Percentiles rank a stretch among this genome's conserved stretches.
phyloP scores from a whole-genome alignment of 2,888 invertebrate genomes.

The Drosophila greeni region DNA sequence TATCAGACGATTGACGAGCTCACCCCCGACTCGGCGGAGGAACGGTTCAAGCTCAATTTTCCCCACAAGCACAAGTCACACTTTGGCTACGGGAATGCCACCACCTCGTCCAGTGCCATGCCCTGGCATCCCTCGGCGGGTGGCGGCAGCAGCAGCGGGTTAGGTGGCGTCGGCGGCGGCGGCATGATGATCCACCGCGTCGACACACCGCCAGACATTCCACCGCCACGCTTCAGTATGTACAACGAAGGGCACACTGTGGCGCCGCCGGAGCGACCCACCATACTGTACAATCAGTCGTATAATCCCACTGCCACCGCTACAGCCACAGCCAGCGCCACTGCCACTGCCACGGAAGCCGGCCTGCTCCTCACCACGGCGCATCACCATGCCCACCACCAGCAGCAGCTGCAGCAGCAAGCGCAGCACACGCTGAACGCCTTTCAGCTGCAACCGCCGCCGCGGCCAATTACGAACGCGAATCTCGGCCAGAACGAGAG shows the following conservation, averaged over 20 bases:
- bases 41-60: slow-evolving; percentile 59
- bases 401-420: slow-evolving; percentile 50
- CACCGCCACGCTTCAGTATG: slow-evolving; percentile 70
- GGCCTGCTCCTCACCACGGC: slow-evolving; percentile 38
- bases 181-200: slow-evolving; percentile 47
- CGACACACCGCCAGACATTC: slow-evolving; percentile 69
- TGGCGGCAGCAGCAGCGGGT: slow-evolving; percentile 5
- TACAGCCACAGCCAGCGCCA: slow-evolving; percentile 45
- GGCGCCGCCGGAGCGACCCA: slow-evolving; percentile 66
- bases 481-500: slow-evolving; percentile 45
- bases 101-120: slow-evolving; percentile 57
- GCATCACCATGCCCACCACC: slow-evolving; percentile 55
- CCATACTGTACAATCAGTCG: slow-evolving; percentile 64
- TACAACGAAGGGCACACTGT: slow-evolving; percentile 65
- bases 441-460: slow-evolving; percentile 57
- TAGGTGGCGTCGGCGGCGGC: slow-evolving; percentile 2
- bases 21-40: slow-evolving; percentile 70
- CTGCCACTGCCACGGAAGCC: slow-evolving; percentile 45
- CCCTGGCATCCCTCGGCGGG: slow-evolving; percentile 57
- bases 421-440: slow-evolving; percentile 53
- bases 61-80: slow-evolving; percentile 58
- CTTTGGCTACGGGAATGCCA: slow-evolving; percentile 56
- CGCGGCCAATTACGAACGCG: slow-evolving; percentile 33
- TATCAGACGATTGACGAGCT: slow-evolving; percentile 74
- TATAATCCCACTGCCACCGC: slow-evolving; percentile 49